Percentiles rank a stretch among this genome's conserved stretches.
Evolutionary conservation across 1,140 invertebrate species (phyloP).

Genomic region (Drosophila ficusphila): DNA sequence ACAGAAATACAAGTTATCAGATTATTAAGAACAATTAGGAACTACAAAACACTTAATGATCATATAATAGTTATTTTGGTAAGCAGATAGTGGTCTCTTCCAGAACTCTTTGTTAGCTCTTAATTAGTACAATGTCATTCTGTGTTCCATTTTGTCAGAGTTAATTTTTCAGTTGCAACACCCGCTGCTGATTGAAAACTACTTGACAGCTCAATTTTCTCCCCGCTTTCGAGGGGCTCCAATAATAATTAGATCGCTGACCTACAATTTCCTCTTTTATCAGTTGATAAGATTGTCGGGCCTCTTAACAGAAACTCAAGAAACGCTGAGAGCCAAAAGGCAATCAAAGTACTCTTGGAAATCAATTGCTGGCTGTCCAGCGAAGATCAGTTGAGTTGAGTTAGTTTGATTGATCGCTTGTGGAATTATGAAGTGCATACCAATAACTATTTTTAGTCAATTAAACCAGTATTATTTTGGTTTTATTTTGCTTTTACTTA

Average conservation of each 20-base stretch:
- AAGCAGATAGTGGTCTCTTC: background rate
- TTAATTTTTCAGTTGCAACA: conserved; percentile 25
- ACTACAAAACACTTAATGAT: background rate
- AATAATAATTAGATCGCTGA: conserved; percentile 61
- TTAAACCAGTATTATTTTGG: conserved; percentile 6
- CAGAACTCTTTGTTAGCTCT: background rate
- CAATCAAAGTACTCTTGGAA: background rate
- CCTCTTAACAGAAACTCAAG: conserved; percentile 24
- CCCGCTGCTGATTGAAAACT: conserved; percentile 19
- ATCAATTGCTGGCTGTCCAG: conserved; percentile 13
- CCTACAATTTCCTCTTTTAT: conserved; percentile 66
- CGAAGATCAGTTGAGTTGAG: background rate
- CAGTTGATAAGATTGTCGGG: conserved; percentile 64
- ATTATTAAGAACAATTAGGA: background rate
- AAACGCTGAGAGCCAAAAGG: conserved; percentile 3
- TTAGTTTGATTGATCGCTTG: conserved; percentile 46
- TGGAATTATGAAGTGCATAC: conserved; percentile 37
- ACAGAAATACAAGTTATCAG: background rate
- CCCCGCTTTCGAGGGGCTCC: background rate
- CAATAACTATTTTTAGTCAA: conserved; percentile 5
- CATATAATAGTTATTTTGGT: conserved; percentile 12
- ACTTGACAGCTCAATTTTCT: background rate
- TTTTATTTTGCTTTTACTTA: background rate
- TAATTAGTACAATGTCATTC: conserved; percentile 23
- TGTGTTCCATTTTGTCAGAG: background rate